A percentile compares a stretch with the other conserved stretches of the same genome.
These are phyloP conservation scores for Ceyx erithaca DNA, from an alignment of 2,797 vertebrate species.

Conservation along the genomic window DNA sequence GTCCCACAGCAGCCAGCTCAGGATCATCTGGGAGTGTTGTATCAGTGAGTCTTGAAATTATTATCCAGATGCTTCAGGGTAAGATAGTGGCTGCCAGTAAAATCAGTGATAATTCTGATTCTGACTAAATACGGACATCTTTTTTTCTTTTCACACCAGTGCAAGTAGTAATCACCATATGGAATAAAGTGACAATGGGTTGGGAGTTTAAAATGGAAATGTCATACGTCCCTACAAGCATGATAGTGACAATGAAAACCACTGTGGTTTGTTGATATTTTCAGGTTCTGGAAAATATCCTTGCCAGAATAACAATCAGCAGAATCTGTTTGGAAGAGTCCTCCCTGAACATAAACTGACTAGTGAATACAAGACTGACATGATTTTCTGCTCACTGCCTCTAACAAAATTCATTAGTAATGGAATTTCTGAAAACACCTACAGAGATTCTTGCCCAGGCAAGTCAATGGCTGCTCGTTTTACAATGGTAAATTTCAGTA, in stretches of 20 bases:
- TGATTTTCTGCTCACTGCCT: not conserved
- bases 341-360: not conserved
- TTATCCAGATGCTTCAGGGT: constrained; percentile 27
- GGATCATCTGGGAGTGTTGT: not conserved
- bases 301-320: not conserved
- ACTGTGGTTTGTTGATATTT: not conserved
- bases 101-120: constrained; percentile 41
- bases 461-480: not conserved
- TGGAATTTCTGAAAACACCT: not conserved
- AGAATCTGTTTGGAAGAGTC: not conserved
- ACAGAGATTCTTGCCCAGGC: not conserved
- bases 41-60: constrained; percentile 30
- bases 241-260: constrained; percentile 2
- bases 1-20: constrained; percentile 8
- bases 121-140: not conserved
- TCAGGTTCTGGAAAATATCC: constrained; percentile 11
- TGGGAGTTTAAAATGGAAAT: constrained; percentile 40
- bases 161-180: not conserved
- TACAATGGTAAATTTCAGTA: not conserved
- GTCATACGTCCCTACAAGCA: not conserved
- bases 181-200: not conserved
- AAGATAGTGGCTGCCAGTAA: constrained; percentile 13
- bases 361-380: not conserved
- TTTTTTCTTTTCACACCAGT: not conserved
- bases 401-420: not conserved